These are phyloP conservation scores for Leptosomus discolor DNA, from an alignment of 2,113 vertebrate genomes.

Conservation along the genomic window DNA sequence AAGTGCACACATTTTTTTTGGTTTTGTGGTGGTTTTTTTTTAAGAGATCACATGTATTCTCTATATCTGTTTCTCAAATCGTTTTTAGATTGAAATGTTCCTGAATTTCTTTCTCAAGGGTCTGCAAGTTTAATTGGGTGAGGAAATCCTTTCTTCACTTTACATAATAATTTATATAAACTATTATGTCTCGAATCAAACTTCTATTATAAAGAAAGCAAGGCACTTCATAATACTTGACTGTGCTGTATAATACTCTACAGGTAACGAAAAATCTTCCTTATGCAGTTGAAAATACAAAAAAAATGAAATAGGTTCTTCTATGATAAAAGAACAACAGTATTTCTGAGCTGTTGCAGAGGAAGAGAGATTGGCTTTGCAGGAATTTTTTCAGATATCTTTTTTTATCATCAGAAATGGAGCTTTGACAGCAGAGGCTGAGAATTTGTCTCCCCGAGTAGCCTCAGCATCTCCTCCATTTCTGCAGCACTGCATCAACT, in stretches of 20 bases:
- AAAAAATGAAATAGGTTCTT: not conserved
- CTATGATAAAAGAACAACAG: not conserved
- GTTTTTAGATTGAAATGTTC: not conserved
- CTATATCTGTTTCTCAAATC: not conserved
- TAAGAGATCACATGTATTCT: not conserved
- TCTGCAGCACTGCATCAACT: no score
- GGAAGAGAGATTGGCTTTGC: accelerated
- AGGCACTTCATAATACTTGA: not conserved
- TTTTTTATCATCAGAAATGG: not conserved
- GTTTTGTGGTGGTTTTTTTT: not conserved
- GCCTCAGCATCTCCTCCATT: no score
- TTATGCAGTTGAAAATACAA: not conserved
- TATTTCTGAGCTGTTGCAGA: not conserved
- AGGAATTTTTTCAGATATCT: not conserved
- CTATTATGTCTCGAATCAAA: not conserved
- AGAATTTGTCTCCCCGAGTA: accelerated
- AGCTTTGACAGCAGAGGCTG: not conserved
- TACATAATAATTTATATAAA: not conserved
- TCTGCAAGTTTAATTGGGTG: not conserved
- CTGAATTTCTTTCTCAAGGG: not conserved
- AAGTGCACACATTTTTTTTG: not conserved
- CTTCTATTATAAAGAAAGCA: not conserved
- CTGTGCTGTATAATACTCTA: not conserved
- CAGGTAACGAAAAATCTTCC: not conserved
- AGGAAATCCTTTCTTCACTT: not conserved